Conservation (phyloP, 2,797 vertebrate genomes). For the Otolemur crassicaudatus region DNA sequence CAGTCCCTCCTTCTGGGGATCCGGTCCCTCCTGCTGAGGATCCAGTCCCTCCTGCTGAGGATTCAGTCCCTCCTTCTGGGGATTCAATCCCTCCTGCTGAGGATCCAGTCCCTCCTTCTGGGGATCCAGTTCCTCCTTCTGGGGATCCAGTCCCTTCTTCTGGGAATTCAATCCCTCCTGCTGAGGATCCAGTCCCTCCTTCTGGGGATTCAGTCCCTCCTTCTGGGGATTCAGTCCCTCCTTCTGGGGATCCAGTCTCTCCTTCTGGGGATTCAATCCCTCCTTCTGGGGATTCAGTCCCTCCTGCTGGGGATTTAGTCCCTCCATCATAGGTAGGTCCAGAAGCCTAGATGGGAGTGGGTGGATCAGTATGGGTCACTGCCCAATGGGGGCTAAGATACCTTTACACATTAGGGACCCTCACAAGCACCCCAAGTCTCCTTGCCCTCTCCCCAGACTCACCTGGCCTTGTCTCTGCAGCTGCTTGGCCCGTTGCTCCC, state of each 20-base stretch:
- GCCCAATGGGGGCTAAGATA: neutral
- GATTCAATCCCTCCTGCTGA: neutral
- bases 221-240: neutral
- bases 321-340: too few relatives aligned
- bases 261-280: too few relatives aligned
- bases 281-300: too few relatives aligned
- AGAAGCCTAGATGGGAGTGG: neutral
- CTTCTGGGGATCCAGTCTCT: neutral
- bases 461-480: constrained; percentile 81
- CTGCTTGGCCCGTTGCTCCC: constrained; percentile 74
- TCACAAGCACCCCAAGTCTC: neutral
- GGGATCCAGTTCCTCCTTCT: neutral
- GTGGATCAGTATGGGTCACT: neutral
- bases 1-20: too few relatives aligned
- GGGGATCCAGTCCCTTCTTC: neutral
- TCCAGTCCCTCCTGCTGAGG: too few relatives aligned
- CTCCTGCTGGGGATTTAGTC: too few relatives aligned
- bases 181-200: neutral
- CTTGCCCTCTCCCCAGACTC: constrained; percentile 9
- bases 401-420: too few relatives aligned
- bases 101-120: neutral
- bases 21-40: too few relatives aligned
- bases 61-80: neutral
- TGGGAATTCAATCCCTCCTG: neutral
- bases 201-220: neutral